phyloP scores from a whole-genome alignment of 1,140 invertebrate genomes.

The Hylaeus volcanicus region DNA sequence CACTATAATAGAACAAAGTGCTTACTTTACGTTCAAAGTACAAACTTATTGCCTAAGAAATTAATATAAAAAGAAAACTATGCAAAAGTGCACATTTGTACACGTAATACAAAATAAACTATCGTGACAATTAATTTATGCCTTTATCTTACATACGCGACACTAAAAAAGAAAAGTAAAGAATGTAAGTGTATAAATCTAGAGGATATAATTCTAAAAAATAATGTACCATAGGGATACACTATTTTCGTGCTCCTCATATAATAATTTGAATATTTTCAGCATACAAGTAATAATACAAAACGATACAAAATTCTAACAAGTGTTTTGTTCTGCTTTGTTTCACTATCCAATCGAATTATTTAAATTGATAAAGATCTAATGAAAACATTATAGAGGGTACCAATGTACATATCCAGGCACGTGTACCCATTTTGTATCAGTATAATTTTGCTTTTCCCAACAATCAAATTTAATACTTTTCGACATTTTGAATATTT shows the following conservation, averaged over 20 bases:
- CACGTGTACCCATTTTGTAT: constrained; percentile 54
- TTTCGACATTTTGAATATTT: constrained; percentile 68
- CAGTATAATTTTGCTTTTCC: constrained; percentile 65
- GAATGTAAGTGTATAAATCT: constrained; percentile 42
- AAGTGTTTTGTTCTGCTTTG: constrained; percentile 49
- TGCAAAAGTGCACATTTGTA: constrained; percentile 42
- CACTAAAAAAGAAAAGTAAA: constrained; percentile 44
- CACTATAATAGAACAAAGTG: constrained; percentile 44
- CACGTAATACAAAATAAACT: constrained; percentile 39
- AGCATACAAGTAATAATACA: constrained; percentile 70
- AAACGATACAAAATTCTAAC: constrained; percentile 69
- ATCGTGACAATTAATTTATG: constrained; percentile 39
- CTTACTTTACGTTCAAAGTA: constrained; percentile 40
- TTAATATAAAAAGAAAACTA: constrained; percentile 42
- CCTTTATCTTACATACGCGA: constrained; percentile 46
- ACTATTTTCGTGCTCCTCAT: constrained; percentile 57
- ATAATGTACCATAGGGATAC: constrained; percentile 59
- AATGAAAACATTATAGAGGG: constrained; percentile 59
- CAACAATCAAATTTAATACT: constrained; percentile 75
- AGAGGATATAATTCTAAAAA: constrained; percentile 38
- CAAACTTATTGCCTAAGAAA: constrained; percentile 35
- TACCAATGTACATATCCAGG: constrained; percentile 62
- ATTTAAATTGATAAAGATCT: constrained; percentile 58
- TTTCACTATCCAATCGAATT: constrained; percentile 53
- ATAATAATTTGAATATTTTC: constrained; percentile 64